Evolutionary conservation across 2,888 invertebrate genomes (phyloP).

Genomic region (Heteropelma amictum): DNA sequence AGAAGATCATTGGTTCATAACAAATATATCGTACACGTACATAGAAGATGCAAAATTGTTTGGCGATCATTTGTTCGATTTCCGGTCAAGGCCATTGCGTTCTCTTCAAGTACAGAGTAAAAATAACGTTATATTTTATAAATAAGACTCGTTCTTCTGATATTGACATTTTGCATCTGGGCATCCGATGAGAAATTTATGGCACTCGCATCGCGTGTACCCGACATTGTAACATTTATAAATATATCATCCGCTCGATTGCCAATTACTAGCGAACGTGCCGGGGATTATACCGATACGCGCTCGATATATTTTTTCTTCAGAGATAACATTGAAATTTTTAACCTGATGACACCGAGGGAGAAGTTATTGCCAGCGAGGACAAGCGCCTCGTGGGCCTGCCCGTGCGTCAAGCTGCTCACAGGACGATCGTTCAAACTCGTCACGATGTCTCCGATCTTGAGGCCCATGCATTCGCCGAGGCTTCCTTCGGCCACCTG

Average conservation of each 20-base stretch:
- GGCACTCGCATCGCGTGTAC: background rate
- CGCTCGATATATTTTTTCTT: no score
- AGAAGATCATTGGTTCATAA: slow-evolving; percentile 35
- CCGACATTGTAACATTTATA: background rate
- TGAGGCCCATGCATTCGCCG: slow-evolving; percentile 89
- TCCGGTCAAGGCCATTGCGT: slow-evolving; percentile 52
- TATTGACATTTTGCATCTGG: slow-evolving; percentile 4
- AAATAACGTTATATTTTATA: slow-evolving; percentile 41
- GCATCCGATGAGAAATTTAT: background rate
- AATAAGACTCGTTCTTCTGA: slow-evolving; percentile 30
- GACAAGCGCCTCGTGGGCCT: slow-evolving; percentile 87
- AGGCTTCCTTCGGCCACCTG: slow-evolving; percentile 90
- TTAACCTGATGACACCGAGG: slow-evolving; percentile 85
- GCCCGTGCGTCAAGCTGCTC: slow-evolving; percentile 85
- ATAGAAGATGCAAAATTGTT: slow-evolving; percentile 17
- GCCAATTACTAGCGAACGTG: no score
- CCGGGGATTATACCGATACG: no score
- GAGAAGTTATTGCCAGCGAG: slow-evolving; percentile 86
- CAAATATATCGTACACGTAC: background rate
- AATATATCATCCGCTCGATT: no score
- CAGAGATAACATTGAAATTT: no score
- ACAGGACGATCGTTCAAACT: slow-evolving; percentile 86
- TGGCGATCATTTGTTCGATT: slow-evolving; percentile 43
- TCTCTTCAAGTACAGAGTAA: slow-evolving; percentile 47
- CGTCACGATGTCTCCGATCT: slow-evolving; percentile 90